Evolutionary conservation across 2,113 vertebrate genomes (phyloP).

Genomic region (Chlamydotis undulata): DNA sequence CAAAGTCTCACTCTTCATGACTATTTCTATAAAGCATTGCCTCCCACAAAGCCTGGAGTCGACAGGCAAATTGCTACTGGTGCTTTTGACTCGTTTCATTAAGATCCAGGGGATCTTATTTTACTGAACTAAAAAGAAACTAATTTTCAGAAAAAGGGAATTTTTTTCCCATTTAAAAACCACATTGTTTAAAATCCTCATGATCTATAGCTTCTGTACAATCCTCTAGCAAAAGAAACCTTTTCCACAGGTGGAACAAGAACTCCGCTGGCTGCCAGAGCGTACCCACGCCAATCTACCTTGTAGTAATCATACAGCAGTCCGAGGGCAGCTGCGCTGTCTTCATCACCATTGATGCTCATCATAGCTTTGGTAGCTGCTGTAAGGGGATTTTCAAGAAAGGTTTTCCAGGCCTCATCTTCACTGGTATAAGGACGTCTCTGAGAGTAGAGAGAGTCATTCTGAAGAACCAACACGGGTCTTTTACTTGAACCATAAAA

Average conservation of each 20-base stretch:
- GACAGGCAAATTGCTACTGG: not conserved
- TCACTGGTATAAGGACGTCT: conserved; percentile 92
- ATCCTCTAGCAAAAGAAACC: conserved; percentile 16
- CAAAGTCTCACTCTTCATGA: not conserved
- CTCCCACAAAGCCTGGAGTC: not conserved
- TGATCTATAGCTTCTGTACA: conserved; percentile 34
- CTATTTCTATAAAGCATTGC: not conserved
- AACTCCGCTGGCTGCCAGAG: not conserved
- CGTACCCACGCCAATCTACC: conserved; percentile 61
- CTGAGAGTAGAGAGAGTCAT: conserved; percentile 89
- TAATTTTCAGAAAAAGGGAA: not conserved
- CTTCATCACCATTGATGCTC: conserved; percentile 99
- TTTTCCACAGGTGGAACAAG: not conserved
- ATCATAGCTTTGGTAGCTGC: conserved; percentile 99
- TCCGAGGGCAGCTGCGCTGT: conserved; percentile 93
- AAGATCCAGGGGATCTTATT: not conserved
- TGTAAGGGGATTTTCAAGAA: conserved; percentile 97
- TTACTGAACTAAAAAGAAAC: not conserved
- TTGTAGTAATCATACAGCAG: conserved; percentile 98
- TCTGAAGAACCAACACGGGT: conserved; percentile 95
- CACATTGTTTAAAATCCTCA: not conserved
- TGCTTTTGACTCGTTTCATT: not conserved
- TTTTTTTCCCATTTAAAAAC: not conserved
- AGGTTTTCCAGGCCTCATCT: conserved; percentile 98
- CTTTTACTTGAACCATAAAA: conserved; percentile 83